Base-by-base conservation (phyloP, 2,888 invertebrate species). In the Iselma pallidipennis region DNA sequence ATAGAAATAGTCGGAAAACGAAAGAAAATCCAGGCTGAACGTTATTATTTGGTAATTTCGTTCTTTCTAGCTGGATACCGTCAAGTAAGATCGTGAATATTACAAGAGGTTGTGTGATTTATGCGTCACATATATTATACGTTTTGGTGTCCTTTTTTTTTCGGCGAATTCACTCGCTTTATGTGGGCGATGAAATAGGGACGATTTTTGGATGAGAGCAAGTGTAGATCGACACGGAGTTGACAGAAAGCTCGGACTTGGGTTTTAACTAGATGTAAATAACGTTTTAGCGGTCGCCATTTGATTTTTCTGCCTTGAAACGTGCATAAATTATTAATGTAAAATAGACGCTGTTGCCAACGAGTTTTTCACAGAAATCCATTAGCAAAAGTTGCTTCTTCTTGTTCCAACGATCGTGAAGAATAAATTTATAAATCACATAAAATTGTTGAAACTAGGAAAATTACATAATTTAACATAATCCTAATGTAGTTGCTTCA, bases 1-100 rank as follows among this genome's bases (percentile, higher is more conserved):
- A n/a, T n/a, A n/a, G n/a, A n/a, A n/a, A n/a, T n/a, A n/a, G n/a
- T n/a, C n/a, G n/a, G n/a, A n/a, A n/a, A n/a, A n/a, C n/a, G n/a
- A n/a, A n/a, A 57, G 57, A 61, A 57, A 60, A 49, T 52, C 52
- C 59, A 49, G 49, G 55, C 51, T 49, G 48, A 48, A 60, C 55
- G 60, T 61, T 61, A 56, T 61, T 57, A 61, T 61, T 61, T 54
- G 29, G 57, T 57, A 61, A 57, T 61, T 61, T 54, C 49, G 56
- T 33, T 52, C 56, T 61, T 56, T 56, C 52, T 52, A 52, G 50
- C 45, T 48, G 61, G 25, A 25, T 4, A 25, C 48, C 10, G 42
- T 14, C 50, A 26, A 59, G 59, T 48, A 59, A 59, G 31, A 54
- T 23, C 21, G 52, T 31, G 52, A 56, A 56, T 61, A 61, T 61